A percentile compares a stretch with the other conserved stretches of the same genome.
Evolutionary conservation across 2,113 vertebrate genomes (phyloP).

Genomic region (Morone saxatilis): DNA sequence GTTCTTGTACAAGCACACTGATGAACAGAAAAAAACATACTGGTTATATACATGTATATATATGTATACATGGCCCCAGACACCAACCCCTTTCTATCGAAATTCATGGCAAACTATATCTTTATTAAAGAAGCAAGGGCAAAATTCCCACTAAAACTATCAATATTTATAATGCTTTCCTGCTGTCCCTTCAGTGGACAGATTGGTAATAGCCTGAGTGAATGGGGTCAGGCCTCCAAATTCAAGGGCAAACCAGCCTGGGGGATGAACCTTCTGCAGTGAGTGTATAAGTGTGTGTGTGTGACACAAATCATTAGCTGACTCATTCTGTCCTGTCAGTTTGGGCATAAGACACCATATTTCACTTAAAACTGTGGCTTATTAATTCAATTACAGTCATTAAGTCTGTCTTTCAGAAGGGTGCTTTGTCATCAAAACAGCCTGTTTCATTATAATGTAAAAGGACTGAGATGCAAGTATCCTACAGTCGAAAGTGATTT

Average conservation of each 20-base stretch:
- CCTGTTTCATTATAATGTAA: conserved; percentile 56
- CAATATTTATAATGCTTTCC: conserved; percentile 57
- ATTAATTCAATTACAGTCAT: conserved; percentile 70
- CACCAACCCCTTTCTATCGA: conserved; percentile 15
- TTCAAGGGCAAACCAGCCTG: conserved; percentile 73
- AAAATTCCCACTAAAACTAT: conserved; percentile 61
- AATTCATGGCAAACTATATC: conserved; percentile 35
- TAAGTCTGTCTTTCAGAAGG: conserved; percentile 56
- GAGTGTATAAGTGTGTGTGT: conserved; percentile 14
- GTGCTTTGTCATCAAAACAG: conserved; percentile 70
- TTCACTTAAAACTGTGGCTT: conserved; percentile 61
- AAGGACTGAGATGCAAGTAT: conserved; percentile 52
- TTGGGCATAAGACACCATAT: conserved; percentile 63
- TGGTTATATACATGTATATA: not conserved
- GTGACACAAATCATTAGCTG: conserved; percentile 57
- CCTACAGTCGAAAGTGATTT: conserved; percentile 44
- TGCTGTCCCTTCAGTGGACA: conserved; percentile 58
- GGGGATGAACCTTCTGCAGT: conserved; percentile 48
- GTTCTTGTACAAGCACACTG: not conserved
- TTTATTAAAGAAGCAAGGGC: conserved; percentile 57
- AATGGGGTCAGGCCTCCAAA: conserved; percentile 68
- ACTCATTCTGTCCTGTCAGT: conserved; percentile 62
- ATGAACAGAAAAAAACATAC: not conserved
- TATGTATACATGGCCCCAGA: not conserved
- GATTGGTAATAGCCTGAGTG: conserved; percentile 70